These are phyloP conservation scores for Lepas anatifera DNA, from an alignment of 2,888 invertebrate species.

Conservation along the genomic window DNA sequence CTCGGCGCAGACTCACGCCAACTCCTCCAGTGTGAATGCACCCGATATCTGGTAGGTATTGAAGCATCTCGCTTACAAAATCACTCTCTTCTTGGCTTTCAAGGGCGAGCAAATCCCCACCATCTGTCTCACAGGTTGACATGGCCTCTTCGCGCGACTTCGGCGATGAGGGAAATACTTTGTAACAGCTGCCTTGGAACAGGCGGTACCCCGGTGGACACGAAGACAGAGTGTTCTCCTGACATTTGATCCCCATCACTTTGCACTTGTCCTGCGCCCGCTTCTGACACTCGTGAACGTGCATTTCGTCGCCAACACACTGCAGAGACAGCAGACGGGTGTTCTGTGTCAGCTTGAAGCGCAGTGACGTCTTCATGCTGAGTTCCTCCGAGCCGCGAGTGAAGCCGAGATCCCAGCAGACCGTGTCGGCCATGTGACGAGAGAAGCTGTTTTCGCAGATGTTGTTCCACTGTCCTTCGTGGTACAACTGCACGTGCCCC, in stretches of 20 bases:
- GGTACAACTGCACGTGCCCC: slow-evolving; percentile 3
- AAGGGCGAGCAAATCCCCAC: background rate
- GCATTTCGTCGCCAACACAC: background rate
- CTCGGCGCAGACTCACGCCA: slow-evolving; percentile 34
- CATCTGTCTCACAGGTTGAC: background rate
- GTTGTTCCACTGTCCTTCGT: slow-evolving; percentile 6
- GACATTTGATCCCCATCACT: background rate
- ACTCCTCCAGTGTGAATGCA: slow-evolving; percentile 40
- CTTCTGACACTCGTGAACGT: background rate
- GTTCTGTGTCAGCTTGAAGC: background rate
- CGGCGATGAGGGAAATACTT: background rate
- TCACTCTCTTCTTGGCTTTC: slow-evolving; percentile 37
- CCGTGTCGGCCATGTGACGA: background rate
- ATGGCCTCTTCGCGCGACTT: background rate
- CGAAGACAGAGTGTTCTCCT: background rate
- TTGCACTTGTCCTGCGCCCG: background rate
- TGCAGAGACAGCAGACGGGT: background rate
- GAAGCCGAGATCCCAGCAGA: slow-evolving; percentile 4
- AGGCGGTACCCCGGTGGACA: background rate
- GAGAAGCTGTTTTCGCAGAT: background rate
- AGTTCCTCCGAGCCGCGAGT: background rate
- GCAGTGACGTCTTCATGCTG: background rate
- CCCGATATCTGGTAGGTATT: slow-evolving; percentile 30
- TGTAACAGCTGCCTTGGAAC: background rate
- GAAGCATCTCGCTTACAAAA: slow-evolving; percentile 42